Conservation (phyloP, 2,113 vertebrate species). For the Microcebus ravelobensis region DNA sequence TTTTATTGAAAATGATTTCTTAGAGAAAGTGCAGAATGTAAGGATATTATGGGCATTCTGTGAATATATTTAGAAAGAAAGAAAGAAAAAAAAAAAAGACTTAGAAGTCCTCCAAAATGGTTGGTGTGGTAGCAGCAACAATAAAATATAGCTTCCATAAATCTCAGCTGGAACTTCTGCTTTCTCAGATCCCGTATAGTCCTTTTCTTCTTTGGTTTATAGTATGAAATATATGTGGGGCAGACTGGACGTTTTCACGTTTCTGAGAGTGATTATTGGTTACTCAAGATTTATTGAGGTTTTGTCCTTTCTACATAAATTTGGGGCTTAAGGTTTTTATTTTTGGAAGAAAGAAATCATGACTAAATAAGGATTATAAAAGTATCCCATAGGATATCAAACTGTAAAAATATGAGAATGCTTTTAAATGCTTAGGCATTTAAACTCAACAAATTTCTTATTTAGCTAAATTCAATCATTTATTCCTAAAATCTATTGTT, state of each 20-base stretch:
- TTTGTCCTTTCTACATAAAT: neutral
- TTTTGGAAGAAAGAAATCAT: neutral
- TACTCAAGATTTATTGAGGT: constrained; percentile 1
- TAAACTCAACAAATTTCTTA: neutral
- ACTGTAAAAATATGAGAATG: neutral
- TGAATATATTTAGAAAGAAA: neutral
- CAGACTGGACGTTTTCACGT: neutral
- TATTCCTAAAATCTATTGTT: neutral
- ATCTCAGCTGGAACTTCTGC: neutral
- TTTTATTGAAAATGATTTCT: constrained; percentile 25
- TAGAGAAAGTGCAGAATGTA: neutral
- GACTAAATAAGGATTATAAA: neutral
- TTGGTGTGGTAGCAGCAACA: neutral
- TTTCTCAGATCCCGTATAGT: neutral
- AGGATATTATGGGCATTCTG: neutral
- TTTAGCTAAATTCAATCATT: neutral
- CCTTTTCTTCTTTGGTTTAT: neutral
- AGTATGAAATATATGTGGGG: neutral
- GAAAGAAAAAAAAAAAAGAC: neutral
- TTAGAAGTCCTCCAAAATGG: neutral
- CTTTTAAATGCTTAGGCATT: neutral
- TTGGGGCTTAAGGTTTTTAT: neutral
- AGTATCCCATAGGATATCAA: neutral
- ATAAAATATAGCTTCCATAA: neutral
- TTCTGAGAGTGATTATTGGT: neutral